Percentiles rank a stretch among this genome's conserved stretches.
These are phyloP conservation scores for Monopterus albus DNA, from an alignment of 2,113 vertebrate species.

Conservation along the genomic window DNA sequence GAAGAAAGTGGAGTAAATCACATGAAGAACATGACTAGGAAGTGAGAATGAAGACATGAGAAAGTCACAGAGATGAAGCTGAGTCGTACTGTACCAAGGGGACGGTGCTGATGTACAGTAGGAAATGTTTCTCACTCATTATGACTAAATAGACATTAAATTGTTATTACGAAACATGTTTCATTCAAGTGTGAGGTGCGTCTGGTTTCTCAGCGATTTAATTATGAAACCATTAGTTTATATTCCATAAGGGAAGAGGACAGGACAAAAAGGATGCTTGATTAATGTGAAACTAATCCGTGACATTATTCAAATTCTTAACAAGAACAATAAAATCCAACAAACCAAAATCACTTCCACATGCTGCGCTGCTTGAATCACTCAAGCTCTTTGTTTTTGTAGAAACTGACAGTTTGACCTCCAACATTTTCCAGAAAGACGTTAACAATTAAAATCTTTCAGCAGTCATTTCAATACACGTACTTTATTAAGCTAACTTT, in stretches of 20 bases:
- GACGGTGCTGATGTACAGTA: not conserved
- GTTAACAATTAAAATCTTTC: not conserved
- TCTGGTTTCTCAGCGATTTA: not conserved
- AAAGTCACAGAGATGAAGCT: no score
- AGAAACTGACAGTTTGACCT: not conserved
- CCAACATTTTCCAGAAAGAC: not conserved
- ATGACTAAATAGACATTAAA: not conserved
- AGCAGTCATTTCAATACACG: not conserved
- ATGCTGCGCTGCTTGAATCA: not conserved
- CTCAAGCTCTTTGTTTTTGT: not conserved
- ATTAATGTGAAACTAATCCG: not conserved
- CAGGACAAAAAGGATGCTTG: not conserved
- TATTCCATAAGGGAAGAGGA: not conserved
- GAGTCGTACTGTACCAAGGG: constrained; percentile 2
- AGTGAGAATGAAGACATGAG: not conserved
- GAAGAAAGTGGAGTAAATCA: not conserved
- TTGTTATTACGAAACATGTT: not conserved
- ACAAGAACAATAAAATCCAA: constrained; percentile 3
- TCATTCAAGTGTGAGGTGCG: not conserved
- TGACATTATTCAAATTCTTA: not conserved
- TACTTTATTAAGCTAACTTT: not conserved
- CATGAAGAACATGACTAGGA: not conserved
- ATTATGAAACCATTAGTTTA: not conserved
- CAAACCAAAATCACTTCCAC: not conserved
- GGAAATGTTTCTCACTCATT: constrained; percentile 8